These are phyloP conservation scores for Macrocentrus cingulum DNA, from an alignment of 1,140 invertebrate species.

Conservation along the genomic window DNA sequence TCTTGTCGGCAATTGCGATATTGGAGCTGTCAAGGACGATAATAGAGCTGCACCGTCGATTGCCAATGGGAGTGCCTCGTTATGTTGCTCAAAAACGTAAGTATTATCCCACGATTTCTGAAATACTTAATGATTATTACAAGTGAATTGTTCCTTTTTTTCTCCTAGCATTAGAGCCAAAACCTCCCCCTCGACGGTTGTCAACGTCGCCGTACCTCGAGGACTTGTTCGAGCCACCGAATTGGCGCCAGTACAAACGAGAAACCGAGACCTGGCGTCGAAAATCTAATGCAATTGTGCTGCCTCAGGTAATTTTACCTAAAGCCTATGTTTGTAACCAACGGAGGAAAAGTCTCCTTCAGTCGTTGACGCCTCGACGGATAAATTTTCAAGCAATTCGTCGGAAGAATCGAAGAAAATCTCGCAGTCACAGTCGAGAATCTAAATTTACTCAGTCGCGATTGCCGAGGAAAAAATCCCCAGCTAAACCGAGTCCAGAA, in stretches of 20 bases:
- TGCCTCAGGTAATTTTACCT: constrained; percentile 39
- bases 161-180: constrained; percentile 12
- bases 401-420: too few relatives aligned
- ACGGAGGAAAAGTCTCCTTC: background rate
- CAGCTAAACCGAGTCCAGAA: too few relatives aligned
- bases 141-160: too few relatives aligned
- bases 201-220: constrained; percentile 39
- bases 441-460: too few relatives aligned
- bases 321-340: background rate
- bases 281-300: constrained; percentile 21
- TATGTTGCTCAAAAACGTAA: constrained; percentile 43
- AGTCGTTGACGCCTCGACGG: too few relatives aligned
- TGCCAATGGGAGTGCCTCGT: constrained; percentile 34
- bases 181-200: background rate
- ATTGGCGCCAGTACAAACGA: constrained; percentile 39
- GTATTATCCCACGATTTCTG: background rate
- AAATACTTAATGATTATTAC: too few relatives aligned
- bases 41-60: constrained; percentile 41
- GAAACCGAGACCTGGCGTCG: constrained; percentile 33
- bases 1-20: constrained; percentile 50
- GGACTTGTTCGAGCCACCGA: constrained; percentile 25
- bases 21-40: constrained; percentile 47
- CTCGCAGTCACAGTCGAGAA: too few relatives aligned
- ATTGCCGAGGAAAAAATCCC: too few relatives aligned
- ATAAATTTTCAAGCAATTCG: too few relatives aligned